These are phyloP conservation scores for Oxyura jamaicensis DNA, from an alignment of 2,113 vertebrate species.

Conservation along the genomic window DNA sequence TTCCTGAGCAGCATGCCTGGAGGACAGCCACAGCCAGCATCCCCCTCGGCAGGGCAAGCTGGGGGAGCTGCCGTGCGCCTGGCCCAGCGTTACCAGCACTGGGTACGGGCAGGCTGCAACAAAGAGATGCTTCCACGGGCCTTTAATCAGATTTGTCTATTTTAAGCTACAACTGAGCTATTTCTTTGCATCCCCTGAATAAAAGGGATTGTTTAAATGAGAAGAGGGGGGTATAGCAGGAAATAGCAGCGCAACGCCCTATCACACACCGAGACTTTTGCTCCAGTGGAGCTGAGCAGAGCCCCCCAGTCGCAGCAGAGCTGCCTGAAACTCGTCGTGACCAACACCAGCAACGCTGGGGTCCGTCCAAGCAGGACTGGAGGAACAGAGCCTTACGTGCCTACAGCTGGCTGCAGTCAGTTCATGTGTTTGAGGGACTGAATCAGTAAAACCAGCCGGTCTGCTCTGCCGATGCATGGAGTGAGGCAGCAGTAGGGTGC, in stretches of 20 bases:
- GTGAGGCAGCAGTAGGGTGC: background rate
- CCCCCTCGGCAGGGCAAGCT: background rate
- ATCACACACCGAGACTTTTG: background rate
- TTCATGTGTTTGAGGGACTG: background rate
- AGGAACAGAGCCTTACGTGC: background rate
- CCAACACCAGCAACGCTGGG: background rate
- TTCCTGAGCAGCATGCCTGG: background rate
- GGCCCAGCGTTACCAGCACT: background rate
- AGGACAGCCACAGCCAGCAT: background rate
- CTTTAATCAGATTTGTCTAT: slow-evolving; percentile 41
- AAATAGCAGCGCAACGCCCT: background rate
- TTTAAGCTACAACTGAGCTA: slow-evolving; percentile 53
- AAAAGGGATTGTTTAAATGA: slow-evolving; percentile 38
- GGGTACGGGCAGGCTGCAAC: background rate
- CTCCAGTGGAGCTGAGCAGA: background rate
- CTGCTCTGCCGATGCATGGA: background rate
- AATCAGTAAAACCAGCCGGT: background rate
- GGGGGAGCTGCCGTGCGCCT: background rate
- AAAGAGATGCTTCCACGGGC: background rate
- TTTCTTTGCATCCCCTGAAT: slow-evolving; percentile 24
- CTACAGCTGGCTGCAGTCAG: background rate
- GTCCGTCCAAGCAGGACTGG: background rate
- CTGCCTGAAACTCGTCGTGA: background rate
- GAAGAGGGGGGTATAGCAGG: background rate
- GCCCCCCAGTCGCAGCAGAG: background rate